A percentile compares a stretch with the other conserved stretches of the same genome.
These are phyloP conservation scores for Coccyzus lansbergi DNA, from an alignment of 2,797 vertebrate genomes.

Conservation along the genomic window DNA sequence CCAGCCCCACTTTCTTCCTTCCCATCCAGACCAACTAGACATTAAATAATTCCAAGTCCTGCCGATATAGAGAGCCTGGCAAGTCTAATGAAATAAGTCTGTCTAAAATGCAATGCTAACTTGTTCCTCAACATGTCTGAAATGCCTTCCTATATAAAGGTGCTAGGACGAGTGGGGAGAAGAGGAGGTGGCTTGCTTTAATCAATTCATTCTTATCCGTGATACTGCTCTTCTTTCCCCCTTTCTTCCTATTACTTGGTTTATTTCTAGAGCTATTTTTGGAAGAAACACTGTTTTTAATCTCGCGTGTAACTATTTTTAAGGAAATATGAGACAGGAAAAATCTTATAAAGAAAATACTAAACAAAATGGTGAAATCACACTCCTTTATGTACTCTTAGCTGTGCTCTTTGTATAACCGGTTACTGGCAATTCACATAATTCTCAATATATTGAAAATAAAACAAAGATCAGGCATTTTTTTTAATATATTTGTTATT, in stretches of 20 bases:
- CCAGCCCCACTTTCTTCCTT: accelerated
- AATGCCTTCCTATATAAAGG: conserved; percentile 31
- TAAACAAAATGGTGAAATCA: background rate
- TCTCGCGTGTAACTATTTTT: background rate
- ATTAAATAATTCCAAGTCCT: background rate
- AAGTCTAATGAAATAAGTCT: background rate
- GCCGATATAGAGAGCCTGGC: background rate
- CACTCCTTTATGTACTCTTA: background rate
- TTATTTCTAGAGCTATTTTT: conserved; percentile 41
- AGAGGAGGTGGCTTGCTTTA: background rate
- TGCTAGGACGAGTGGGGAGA: background rate
- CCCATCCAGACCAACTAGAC: background rate
- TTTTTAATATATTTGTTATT: background rate
- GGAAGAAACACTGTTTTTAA: background rate
- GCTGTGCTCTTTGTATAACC: background rate
- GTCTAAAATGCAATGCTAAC: background rate
- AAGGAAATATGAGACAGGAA: background rate
- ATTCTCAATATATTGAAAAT: background rate
- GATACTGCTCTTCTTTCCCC: background rate
- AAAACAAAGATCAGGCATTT: background rate
- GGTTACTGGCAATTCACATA: background rate
- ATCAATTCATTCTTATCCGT: background rate
- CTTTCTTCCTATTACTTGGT: background rate
- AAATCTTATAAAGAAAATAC: background rate
- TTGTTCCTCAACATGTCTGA: conserved; percentile 27